Percentiles rank a stretch among this genome's conserved stretches.
phyloP scores from a whole-genome alignment of 2,888 invertebrate genomes.

The Drosophila birchii region DNA sequence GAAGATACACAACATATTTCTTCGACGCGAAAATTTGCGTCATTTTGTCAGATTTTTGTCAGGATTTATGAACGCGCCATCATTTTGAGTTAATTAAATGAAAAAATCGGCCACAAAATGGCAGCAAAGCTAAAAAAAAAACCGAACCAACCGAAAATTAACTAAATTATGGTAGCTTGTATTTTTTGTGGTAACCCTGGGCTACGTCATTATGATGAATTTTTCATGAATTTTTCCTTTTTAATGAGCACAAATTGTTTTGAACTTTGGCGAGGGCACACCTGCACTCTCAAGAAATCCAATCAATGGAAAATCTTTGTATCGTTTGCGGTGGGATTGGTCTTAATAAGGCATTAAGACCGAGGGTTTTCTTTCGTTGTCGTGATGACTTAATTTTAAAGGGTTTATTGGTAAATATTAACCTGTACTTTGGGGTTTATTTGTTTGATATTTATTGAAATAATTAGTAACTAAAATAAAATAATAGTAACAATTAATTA shows the following conservation, averaged over 20 bases:
- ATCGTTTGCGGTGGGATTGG: constrained; percentile 12
- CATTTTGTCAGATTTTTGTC: constrained; percentile 69
- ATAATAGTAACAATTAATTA: not conserved
- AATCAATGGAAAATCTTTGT: constrained; percentile 18
- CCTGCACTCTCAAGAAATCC: constrained; percentile 20
- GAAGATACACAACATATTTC: constrained; percentile 63
- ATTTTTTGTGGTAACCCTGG: constrained; percentile 54
- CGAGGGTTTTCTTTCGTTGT: not conserved
- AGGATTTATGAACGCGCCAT: constrained; percentile 69
- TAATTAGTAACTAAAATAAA: not conserved
- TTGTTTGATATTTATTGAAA: not conserved
- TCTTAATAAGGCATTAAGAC: not conserved
- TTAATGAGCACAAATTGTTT: constrained; percentile 75
- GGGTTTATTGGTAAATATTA: not conserved
- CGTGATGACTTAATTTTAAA: not conserved
- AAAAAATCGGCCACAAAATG: constrained; percentile 38
- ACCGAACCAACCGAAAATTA: constrained; percentile 60
- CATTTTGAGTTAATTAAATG: constrained; percentile 73
- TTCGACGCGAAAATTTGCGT: constrained; percentile 65
- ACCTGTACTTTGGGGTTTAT: rapidly evolving
- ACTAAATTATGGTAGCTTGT: constrained; percentile 65
- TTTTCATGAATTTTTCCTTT: constrained; percentile 62
- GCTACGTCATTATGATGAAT: constrained; percentile 65
- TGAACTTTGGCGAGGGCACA: constrained; percentile 59
- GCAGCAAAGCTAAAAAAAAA: constrained; percentile 13